Evolutionary conservation across 1,140 invertebrate genomes (phyloP).

Genomic region (Leptoteleia sp.): DNA sequence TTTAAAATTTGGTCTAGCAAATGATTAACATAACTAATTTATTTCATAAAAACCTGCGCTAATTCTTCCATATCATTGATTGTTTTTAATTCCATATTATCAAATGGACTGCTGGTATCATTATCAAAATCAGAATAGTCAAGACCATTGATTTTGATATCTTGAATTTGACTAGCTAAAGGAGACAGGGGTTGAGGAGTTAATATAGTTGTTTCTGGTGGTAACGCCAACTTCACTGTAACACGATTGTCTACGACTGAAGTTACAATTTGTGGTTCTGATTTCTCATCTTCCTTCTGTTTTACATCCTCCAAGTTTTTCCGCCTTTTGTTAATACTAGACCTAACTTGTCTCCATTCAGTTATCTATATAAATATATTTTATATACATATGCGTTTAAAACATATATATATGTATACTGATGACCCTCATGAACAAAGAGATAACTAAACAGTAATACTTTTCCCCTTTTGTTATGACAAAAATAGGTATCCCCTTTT

Average conservation of each 20-base stretch:
- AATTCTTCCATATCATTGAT: constrained; percentile 94
- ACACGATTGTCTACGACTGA: constrained; percentile 79
- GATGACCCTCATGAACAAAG: no score
- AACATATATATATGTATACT: no score
- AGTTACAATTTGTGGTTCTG: constrained; percentile 70
- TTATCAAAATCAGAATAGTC: constrained; percentile 92
- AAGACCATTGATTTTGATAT: constrained; percentile 72
- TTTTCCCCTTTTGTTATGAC: no score
- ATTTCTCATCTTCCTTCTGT: constrained; percentile 71
- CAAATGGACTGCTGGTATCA: constrained; percentile 94
- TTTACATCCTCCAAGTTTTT: constrained; percentile 82
- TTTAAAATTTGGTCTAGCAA: no score
- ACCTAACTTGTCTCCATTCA: constrained; percentile 85
- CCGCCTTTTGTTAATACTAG: constrained; percentile 83
- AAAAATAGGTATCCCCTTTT: no score
- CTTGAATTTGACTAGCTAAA: constrained; percentile 70
- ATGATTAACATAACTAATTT: no score
- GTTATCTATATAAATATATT: constrained; percentile 78
- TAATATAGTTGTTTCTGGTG: constrained; percentile 75
- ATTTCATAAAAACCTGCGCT: no score
- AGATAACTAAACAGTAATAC: no score
- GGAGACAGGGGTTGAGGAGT: constrained; percentile 75
- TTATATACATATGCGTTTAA: neutral
- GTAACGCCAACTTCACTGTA: constrained; percentile 80
- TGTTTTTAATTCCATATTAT: constrained; percentile 94